Base-by-base conservation (phyloP, 37 sponge, comb jelly and placozoan species). In the Spongilla lacustris region DNA sequence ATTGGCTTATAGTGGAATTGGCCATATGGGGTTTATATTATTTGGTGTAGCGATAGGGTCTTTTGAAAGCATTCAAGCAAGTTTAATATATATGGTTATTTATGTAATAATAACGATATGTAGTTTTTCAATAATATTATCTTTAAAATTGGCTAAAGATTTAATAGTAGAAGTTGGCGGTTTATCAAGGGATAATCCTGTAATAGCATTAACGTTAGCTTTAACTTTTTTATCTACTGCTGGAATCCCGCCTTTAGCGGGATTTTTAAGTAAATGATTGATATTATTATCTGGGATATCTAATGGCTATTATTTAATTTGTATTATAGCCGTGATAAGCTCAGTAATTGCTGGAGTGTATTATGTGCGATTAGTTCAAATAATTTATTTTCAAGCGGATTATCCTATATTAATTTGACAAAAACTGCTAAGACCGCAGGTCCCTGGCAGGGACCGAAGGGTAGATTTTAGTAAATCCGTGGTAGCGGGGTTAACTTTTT, bases 1-100 rank as follows among this genome's bases (percentile, higher is more conserved):
- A 81, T 81, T 94, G 25, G 95, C 95, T 67, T 94, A 94, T 91
- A 91, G 92, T 81, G 89, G 89, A 13, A 91, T 94, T 37, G 75
- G 84, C 19, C 92, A 94, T 78, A 88, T 91, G 79, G 95, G 95
- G 50, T 91, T 94, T 91, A 73, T 91, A 29, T 67, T 91, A 67
- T 83, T 91, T 76, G 95, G 92, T 23, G 68, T 91, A 24, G 86
- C 86, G 11, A 78, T 91, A 0, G 91, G 89, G 17, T 85, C 94
- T 68, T 91, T 91, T 81, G 91, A 88, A 41, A 79, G 94, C 46
- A 48, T 91, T 71, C 89, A 91, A 73, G 94, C 91, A 12, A 81
- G 86, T 50, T 80, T 91, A 66, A 84, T 91, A 68, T 91, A 94
- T 91, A 75, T 91, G 74, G 70, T 94, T 24, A 87, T 87, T 34